Conservation (phyloP, 2,797 vertebrate genomes). For the Zenarchopterus dispar region DNA sequence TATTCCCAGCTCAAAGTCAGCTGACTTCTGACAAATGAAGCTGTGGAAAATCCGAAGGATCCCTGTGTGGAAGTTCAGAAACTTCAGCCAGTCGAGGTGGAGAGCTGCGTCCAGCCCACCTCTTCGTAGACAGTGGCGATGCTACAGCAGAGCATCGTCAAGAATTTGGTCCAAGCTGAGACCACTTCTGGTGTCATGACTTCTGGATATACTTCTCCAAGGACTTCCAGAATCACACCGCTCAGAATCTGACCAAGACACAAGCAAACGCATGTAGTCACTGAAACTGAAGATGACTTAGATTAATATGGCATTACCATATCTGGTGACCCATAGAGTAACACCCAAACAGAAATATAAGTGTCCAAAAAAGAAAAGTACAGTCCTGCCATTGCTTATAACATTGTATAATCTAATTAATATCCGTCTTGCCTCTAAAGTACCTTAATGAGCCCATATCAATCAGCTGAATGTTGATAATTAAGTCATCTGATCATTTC, state of each 20-base stretch:
- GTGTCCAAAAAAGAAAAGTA: too few species aligned
- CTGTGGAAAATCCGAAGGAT: constrained; percentile 14
- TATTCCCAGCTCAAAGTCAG: constrained; percentile 33
- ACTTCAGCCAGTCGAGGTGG: constrained; percentile 71
- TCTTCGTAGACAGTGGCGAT: constrained; percentile 88
- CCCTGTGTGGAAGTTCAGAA: constrained; percentile 11
- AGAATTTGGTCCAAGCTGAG: constrained; percentile 91
- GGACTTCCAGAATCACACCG: constrained; percentile 91
- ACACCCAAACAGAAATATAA: too few species aligned
- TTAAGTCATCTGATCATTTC: too few species aligned
- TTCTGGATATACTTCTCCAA: constrained; percentile 87
- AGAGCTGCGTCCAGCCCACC: constrained; percentile 88
- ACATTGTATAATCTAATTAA: too few species aligned
- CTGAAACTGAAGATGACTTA: too few species aligned
- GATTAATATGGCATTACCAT: too few species aligned
- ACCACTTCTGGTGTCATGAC: constrained; percentile 87
- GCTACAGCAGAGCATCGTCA: constrained; percentile 82
- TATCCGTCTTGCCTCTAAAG: too few species aligned
- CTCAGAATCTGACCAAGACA: constrained; percentile 85
- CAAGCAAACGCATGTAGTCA: neutral
- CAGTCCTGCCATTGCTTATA: too few species aligned
- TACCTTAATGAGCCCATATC: too few species aligned
- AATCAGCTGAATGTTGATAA: too few species aligned
- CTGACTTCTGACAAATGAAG: constrained; percentile 19
- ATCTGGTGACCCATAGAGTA: too few species aligned